Percentiles rank a stretch among this genome's conserved stretches.
Conservation (phyloP, 2,888 invertebrate genomes). For the Drosophila pegasa region DNA sequence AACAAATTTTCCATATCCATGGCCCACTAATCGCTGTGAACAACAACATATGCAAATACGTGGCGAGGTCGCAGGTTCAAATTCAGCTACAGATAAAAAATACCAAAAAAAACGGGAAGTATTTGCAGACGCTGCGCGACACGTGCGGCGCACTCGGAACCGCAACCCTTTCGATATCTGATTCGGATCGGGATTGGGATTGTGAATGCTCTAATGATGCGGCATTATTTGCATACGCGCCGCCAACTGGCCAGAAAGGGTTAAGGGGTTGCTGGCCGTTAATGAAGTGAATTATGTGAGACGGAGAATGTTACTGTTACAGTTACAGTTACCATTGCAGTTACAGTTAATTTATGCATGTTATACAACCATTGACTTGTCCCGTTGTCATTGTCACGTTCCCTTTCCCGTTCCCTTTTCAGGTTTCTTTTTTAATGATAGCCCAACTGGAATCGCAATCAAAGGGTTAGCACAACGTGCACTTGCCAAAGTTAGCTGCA, state of each 20-base stretch:
- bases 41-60: conserved; percentile 63
- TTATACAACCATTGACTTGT: conserved; percentile 72
- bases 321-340: conserved; percentile 71
- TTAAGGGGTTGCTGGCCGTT: conserved; percentile 46
- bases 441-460: conserved; percentile 14
- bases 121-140: conserved; percentile 44
- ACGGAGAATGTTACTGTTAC: conserved; percentile 72
- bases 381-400: conserved; percentile 47
- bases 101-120: too few species aligned
- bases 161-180: conserved; percentile 63
- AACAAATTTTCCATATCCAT: conserved; percentile 48
- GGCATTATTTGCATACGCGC: conserved; percentile 79
- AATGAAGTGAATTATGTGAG: conserved; percentile 74
- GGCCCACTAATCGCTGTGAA: conserved; percentile 56
- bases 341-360: conserved; percentile 73
- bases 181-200: conserved; percentile 26
- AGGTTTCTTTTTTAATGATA: conserved; percentile 50
- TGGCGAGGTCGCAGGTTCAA: conserved; percentile 39
- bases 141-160: conserved; percentile 56
- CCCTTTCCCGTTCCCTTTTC: conserved; percentile 1
- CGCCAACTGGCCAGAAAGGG: conserved; percentile 41
- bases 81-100: conserved; percentile 11
- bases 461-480: conserved; percentile 53
- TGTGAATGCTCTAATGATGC: conserved; percentile 70
- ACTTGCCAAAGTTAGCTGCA: conserved; percentile 27